Evolutionary conservation across 2,113 vertebrate species (phyloP).

Genomic region (Cryptotis parvus): DNA sequence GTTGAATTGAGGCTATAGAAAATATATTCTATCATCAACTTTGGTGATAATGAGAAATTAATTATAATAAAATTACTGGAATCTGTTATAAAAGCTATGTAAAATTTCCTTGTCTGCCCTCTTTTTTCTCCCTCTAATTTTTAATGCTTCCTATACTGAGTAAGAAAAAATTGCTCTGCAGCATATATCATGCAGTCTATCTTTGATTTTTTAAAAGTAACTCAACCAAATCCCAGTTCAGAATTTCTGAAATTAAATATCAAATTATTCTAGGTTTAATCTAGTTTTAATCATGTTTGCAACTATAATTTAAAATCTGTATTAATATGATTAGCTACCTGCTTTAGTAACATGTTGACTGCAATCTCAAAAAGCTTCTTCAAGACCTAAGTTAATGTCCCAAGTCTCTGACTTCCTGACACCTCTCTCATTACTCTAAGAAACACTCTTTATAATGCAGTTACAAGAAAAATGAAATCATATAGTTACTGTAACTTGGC

Average conservation of each 20-base stretch:
- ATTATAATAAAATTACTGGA: not conserved
- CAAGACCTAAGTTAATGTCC: not conserved
- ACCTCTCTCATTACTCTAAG: not conserved
- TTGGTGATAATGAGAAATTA: not conserved
- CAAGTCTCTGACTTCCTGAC: not conserved
- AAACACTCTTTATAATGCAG: not conserved
- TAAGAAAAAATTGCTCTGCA: conserved; percentile 20
- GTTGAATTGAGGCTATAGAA: not conserved
- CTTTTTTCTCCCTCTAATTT: not conserved
- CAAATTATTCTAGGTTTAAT: not conserved
- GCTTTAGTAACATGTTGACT: not conserved
- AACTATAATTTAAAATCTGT: not conserved
- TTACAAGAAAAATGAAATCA: too few species aligned
- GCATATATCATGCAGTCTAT: not conserved
- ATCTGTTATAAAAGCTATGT: not conserved
- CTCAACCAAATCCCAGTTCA: not conserved
- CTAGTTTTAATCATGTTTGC: not conserved
- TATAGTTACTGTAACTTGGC: too few species aligned
- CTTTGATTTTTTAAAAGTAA: not conserved
- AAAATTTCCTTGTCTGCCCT: not conserved
- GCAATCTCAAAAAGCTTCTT: not conserved
- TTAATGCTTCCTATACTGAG: not conserved
- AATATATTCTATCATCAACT: not conserved
- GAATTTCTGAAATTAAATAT: conserved; percentile 6
- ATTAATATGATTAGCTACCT: not conserved